Percentiles rank a stretch among this genome's conserved stretches.
These are phyloP conservation scores for Plutella xylostella DNA, from an alignment of 2,888 invertebrate genomes.

Conservation along the genomic window DNA sequence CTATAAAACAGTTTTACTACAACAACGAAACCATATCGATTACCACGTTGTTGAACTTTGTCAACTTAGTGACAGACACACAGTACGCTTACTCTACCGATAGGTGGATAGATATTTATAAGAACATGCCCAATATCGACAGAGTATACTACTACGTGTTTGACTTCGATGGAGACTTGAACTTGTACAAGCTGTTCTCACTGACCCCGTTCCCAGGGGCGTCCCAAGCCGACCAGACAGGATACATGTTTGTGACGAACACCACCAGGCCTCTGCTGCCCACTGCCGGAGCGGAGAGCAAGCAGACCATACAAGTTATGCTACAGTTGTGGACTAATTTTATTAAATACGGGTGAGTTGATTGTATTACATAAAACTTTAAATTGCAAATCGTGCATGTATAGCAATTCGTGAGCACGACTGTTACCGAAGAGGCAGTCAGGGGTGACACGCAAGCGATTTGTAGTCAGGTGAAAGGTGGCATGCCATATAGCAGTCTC, in stretches of 20 bases:
- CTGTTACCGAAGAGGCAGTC: neutral
- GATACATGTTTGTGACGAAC: slow-evolving; percentile 22
- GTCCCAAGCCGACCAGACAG: slow-evolving; percentile 19
- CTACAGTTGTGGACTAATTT: slow-evolving; percentile 21
- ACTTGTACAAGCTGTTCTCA: slow-evolving; percentile 14
- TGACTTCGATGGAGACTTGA: slow-evolving; percentile 19
- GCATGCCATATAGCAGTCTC: too few species aligned
- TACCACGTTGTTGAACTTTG: slow-evolving; percentile 6
- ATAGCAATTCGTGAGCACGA: neutral
- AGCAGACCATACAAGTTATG: slow-evolving; percentile 17
- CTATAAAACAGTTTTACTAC: slow-evolving; percentile 26
- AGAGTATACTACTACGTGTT: slow-evolving; percentile 20
- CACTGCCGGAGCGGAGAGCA: slow-evolving; percentile 15
- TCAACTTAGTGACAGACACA: slow-evolving; percentile 21
- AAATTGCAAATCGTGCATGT: neutral
- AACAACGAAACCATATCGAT: slow-evolving; percentile 16
- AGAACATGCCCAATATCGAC: slow-evolving; percentile 10
- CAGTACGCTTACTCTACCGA: slow-evolving; percentile 18
- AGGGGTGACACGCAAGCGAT: too few species aligned
- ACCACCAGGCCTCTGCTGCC: slow-evolving; percentile 13
- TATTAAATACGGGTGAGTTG: slow-evolving; percentile 23
- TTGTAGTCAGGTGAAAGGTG: slow-evolving; percentile 5
- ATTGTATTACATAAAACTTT: too few species aligned
- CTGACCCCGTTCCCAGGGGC: slow-evolving; percentile 14
- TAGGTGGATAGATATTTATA: slow-evolving; percentile 17